A percentile compares a stretch with the other conserved stretches of the same genome.
These are phyloP conservation scores for Dorcus hopei DNA, from an alignment of 2,888 invertebrate species.

Conservation along the genomic window DNA sequence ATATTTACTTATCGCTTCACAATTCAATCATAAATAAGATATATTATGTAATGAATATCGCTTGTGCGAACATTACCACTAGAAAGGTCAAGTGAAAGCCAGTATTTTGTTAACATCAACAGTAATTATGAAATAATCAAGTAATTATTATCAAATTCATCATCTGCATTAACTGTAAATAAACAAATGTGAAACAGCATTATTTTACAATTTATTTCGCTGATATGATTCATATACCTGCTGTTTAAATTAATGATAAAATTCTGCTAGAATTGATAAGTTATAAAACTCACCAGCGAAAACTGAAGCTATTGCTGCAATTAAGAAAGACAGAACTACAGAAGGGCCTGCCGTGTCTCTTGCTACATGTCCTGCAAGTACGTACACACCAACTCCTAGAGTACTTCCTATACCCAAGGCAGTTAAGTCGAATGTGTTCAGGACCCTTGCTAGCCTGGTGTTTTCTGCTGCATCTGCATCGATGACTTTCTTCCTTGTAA, in stretches of 20 bases:
- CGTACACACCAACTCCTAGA: constrained; percentile 88
- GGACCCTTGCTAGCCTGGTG: constrained; percentile 62
- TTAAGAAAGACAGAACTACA: constrained; percentile 77
- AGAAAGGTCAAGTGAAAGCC: no score
- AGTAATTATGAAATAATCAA: no score
- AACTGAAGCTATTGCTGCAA: constrained; percentile 84
- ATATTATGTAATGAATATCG: no score
- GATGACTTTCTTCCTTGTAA: constrained; percentile 43
- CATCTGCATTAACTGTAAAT: no score
- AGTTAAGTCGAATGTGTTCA: constrained; percentile 79
- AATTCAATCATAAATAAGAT: no score
- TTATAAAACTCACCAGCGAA: constrained; percentile 69
- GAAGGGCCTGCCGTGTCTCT: constrained; percentile 80
- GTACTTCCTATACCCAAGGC: constrained; percentile 80
- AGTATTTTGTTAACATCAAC: no score
- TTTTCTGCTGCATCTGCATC: constrained; percentile 42
- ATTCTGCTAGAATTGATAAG: not conserved
- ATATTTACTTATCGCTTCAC: no score
- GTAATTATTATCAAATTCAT: no score
- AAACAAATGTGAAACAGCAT: no score
- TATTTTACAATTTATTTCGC: no score
- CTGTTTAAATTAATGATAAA: not conserved
- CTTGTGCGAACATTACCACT: no score
- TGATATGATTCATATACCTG: no score
- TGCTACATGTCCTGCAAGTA: constrained; percentile 80